Evolutionary conservation across 2,797 vertebrate species (phyloP), one percentile per base, ranked within the genome.

Genomic region (Gobionotothen gibberifrons): DNA sequence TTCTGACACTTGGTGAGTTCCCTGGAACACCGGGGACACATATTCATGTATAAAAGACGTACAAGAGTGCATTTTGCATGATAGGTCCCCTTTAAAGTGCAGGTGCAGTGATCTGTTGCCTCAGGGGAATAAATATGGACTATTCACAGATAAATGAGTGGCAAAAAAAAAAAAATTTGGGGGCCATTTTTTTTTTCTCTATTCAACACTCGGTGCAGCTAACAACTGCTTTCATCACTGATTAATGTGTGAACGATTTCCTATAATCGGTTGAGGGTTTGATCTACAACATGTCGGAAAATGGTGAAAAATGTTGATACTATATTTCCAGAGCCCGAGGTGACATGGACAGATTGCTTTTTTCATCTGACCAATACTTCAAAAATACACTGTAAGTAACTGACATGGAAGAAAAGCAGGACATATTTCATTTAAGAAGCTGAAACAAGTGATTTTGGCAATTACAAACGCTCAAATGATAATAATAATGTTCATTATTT

Each of bases 21-120:
- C n/a, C n/a, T n/a, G n/a, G n/a, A n/a, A n/a, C n/a, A n/a, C n/a
- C n/a, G n/a, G n/a, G n/a, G n/a, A n/a, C n/a, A n/a, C n/a, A n/a
- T n/a, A n/a, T n/a, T n/a, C n/a, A n/a, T n/a, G n/a, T n/a, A n/a
- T n/a, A n/a, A n/a, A n/a, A n/a, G n/a, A n/a, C n/a, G n/a, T n/a
- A n/a, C n/a, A n/a, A n/a, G n/a, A n/a, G n/a, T n/a, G n/a, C n/a
- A n/a, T n/a, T n/a, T n/a, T n/a, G n/a, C n/a, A n/a, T n/a, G n/a
- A n/a, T n/a, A n/a, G n/a, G n/a, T n/a, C n/a, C n/a, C n/a, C n/a
- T 69, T 49, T 49, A 12, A 64, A 52, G 58, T 12, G 43, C 9
- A 36, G 26, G 48, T 39, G 19, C 14, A 13, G 11, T 8, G 9
- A 57, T 61, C 43, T 22, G 32, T 67, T 60, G 8, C 51, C 39